Percentiles rank a stretch among this genome's conserved stretches.
Evolutionary conservation across 1,140 invertebrate species (phyloP).

Genomic region (Elysia chlorotica): DNA sequence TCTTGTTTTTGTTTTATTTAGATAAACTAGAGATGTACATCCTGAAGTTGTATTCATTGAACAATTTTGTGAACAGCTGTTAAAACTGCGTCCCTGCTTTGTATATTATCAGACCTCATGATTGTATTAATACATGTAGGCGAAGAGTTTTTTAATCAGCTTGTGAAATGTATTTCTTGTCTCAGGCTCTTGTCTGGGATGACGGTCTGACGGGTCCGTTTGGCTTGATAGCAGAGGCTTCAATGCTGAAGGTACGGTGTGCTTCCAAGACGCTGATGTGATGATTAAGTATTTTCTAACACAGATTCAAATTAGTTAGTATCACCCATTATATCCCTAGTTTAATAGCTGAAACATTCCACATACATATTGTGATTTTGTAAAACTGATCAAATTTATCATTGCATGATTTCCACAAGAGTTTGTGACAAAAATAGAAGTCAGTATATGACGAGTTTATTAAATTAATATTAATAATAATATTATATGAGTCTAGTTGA

Average conservation of each 20-base stretch:
- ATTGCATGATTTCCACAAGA: no score
- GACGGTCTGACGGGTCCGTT: constrained; percentile 85
- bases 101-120: neutral
- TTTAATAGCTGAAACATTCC: no score
- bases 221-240: constrained; percentile 83
- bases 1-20: neutral
- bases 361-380: no score
- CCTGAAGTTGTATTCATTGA: neutral
- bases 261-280: no score
- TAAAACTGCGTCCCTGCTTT: neutral
- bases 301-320: no score
- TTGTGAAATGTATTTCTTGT: constrained; percentile 22
- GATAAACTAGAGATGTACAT: neutral
- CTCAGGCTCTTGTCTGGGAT: constrained; percentile 87
- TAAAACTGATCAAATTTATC: no score
- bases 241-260: constrained; percentile 75
- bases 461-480: no score
- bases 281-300: no score
- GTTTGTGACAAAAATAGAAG: no score
- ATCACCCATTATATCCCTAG: no score
- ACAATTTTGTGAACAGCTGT: neutral
- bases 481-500: no score
- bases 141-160: neutral
- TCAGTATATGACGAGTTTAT: no score
- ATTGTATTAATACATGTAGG: neutral